Base-by-base conservation (phyloP, 1,140 invertebrate genomes). In the Hylaeus volcanicus region DNA sequence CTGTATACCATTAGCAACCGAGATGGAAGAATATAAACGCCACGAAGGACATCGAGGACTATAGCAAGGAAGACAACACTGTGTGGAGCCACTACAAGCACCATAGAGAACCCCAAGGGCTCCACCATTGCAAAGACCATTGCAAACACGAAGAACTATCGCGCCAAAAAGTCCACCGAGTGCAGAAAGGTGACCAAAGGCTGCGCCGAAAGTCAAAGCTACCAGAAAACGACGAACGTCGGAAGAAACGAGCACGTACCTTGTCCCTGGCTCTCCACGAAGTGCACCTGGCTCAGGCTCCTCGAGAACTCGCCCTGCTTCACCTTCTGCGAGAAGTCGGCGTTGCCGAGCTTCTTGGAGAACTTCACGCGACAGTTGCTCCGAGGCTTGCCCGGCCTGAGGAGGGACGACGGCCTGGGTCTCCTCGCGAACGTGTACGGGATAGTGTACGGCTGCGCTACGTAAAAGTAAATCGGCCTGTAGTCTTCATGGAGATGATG, bases 361-460 rank as follows among this genome's bases (percentile, higher is more conserved):
- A 93, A 93, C 72, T 93, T 92, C 26, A 92, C 91, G 12, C 91
- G 87, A 63, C 88, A 90, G 68, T 93, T 90, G 48, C 77, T 85
- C 53, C 87, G 74, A 77, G 12, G 86, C 58, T 84, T 92, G 45
- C 84, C 88, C 8, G 88, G 81, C 70, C 90, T 91, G 55, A 89
- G 86, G 14, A 93, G 39, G 12, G 89, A 90, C 45, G 84, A 81
- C 51, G 85, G 88, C 68, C 88, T 92, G n/a, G 91, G 91, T 8
- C 91, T 87, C 56, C 90, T 91, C 14, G 92, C 92, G 73, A 92
- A 92, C 12, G 92, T 92, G 63, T 92, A 92, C 51, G 92, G 92
- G 68, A 93, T 93, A 37, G 92, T 93, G 64, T 93, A 93, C n/a
- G 92, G 92, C 73, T 93, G 92, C 14, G 92, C 92, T 58, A 93